Evolutionary conservation across 2,113 vertebrate genomes (phyloP).

Genomic region (Lycocorax pyrrhopterus): DNA sequence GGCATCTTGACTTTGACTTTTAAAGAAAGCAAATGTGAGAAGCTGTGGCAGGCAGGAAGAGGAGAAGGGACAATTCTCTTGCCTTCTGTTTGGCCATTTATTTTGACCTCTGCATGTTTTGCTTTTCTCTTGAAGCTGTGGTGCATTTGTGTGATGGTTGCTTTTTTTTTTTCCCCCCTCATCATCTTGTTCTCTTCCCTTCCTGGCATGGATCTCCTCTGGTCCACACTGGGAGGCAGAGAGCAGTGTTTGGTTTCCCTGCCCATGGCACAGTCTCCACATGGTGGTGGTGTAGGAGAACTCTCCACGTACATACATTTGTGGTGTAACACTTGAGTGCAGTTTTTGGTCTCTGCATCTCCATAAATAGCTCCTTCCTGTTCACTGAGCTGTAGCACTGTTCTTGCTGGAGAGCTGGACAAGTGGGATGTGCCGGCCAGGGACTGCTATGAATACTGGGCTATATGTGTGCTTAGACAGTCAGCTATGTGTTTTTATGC

Average conservation of each 20-base stretch:
- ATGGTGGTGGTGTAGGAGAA: conserved; percentile 21
- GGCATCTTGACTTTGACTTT: background rate
- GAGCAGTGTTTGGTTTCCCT: background rate
- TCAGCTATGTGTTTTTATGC: background rate
- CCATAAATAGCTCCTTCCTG: background rate
- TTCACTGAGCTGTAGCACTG: background rate
- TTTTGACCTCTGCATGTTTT: background rate
- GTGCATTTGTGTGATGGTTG: accelerated
- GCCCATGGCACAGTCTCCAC: background rate
- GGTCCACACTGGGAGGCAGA: background rate
- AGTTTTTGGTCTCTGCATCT: background rate
- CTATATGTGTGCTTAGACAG: background rate
- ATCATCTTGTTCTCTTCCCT: background rate
- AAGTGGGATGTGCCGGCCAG: background rate
- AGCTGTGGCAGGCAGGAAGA: background rate
- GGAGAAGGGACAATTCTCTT: background rate
- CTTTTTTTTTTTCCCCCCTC: accelerated
- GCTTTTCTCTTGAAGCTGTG: background rate
- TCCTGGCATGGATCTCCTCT: background rate
- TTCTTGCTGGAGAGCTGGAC: background rate
- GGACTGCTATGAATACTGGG: background rate
- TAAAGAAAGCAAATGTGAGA: background rate
- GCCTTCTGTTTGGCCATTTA: background rate
- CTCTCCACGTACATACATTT: accelerated
- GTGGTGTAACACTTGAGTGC: background rate